phyloP scores from a whole-genome alignment of 2,797 vertebrate genomes.

The Chaetophractus vellerosus region DNA sequence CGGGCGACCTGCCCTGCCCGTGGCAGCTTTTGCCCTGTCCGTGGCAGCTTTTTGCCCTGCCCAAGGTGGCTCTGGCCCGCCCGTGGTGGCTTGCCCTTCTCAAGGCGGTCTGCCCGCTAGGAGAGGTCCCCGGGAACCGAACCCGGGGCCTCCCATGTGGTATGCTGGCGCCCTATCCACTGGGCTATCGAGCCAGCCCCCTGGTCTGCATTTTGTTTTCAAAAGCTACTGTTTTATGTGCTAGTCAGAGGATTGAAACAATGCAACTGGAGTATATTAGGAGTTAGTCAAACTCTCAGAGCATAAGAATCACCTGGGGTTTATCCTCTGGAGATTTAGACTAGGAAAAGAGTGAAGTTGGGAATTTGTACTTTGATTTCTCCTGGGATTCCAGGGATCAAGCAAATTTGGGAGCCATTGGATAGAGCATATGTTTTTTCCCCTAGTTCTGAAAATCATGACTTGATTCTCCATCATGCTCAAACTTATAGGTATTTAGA shows the following conservation, averaged over 20 bases:
- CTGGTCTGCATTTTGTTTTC: not conserved
- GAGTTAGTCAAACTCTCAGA: not conserved
- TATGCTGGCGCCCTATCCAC: too few relatives aligned
- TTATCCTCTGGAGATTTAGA: not conserved
- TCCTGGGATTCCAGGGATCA: slow-evolving; percentile 11
- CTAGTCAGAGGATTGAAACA: not conserved
- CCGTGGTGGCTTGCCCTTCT: too few relatives aligned
- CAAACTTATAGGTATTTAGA: slow-evolving; percentile 32
- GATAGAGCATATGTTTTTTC: not conserved
- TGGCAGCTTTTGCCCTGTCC: too few relatives aligned
- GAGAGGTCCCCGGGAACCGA: too few relatives aligned
- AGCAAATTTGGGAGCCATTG: not conserved
- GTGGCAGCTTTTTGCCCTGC: too few relatives aligned
- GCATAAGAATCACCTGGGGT: not conserved
- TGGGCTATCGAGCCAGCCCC: too few relatives aligned
- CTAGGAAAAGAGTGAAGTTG: not conserved
- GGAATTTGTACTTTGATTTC: not conserved
- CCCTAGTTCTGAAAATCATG: not conserved
- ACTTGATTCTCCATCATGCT: not conserved
- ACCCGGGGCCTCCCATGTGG: too few relatives aligned
- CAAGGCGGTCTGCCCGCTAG: too few relatives aligned
- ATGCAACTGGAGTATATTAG: not conserved
- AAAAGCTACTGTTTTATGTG: not conserved
- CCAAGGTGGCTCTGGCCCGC: too few relatives aligned
- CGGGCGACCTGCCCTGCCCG: too few relatives aligned